Evolutionary conservation across 2,888 invertebrate species (phyloP), one percentile per base, ranked within the genome.

Genomic region (Spialia ferax): DNA sequence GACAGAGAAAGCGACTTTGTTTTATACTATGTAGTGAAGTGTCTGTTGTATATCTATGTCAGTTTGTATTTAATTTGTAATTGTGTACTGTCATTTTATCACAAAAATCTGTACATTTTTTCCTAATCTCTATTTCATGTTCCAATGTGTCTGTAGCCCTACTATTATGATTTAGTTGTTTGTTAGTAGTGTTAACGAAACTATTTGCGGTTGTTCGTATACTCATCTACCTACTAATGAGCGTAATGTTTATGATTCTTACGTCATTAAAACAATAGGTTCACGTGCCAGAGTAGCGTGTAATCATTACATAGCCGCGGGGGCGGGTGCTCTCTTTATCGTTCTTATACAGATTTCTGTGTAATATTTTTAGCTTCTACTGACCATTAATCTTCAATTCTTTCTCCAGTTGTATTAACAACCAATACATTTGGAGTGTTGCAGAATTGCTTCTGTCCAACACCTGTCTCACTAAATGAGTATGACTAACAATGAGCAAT

Each of bases 401-500:
- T 32, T 10, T 8, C 59, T 52, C 59, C 45, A 60, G 50, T 23
- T 50, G 59, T 60, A 52, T 42, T 60, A 52, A 18, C 38, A 38
- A 23, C 15, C n/a, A n/a, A n/a, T n/a, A n/a, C n/a, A n/a, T n/a
- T n/a, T n/a, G n/a, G n/a, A n/a, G n/a, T n/a, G n/a, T n/a, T n/a
- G n/a, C n/a, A n/a, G n/a, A n/a, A 26, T 42, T 23, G 32, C 45
- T 67, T 56, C 35, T 26, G 22, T 48, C 38, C 22, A 32, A 62
- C 55, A 68, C 61, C 32, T 61, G 61, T 68, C 55, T 54, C 35
- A 56, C 45, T 56, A 56, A 29, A 56, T 15, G 54, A 55, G 48
- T 67, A 66, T 71, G 73, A 71, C 72, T 72, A 75, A 76, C 74
- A 77, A 74, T 75, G 59, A 68, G 66, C 66, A 26, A 26, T 54